Conservation (phyloP, 92 coral and sea anemone species). For the Porites lobata region DNA sequence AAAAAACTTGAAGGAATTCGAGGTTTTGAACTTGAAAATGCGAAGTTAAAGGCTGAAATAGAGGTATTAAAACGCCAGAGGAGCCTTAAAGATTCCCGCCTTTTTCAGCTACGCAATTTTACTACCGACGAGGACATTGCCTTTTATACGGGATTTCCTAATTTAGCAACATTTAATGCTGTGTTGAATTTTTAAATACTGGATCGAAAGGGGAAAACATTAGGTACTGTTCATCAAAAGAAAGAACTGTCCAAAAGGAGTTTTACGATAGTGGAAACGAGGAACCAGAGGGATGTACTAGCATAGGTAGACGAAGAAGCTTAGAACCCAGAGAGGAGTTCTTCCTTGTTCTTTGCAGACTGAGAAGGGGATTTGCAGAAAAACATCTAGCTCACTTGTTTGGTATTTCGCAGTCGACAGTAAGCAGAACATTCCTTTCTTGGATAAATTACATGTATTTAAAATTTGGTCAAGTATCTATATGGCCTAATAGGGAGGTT, state of each 20-base stretch:
- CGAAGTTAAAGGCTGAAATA: too few species aligned
- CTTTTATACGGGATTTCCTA: slow-evolving; percentile 44
- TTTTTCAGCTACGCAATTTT: too few species aligned
- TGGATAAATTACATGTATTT: slow-evolving; percentile 50
- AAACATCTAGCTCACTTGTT: slow-evolving; percentile 8
- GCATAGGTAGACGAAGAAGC: too few species aligned
- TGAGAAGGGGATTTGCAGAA: too few species aligned
- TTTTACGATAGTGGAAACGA: slow-evolving; percentile 21
- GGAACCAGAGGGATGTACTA: slow-evolving; percentile 20
- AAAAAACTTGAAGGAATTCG: not conserved
- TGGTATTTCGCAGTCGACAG: slow-evolving; percentile 51
- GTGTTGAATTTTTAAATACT: not conserved
- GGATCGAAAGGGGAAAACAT: slow-evolving; percentile 1
- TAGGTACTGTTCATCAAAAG: slow-evolving; percentile 5
- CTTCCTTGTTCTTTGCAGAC: too few species aligned
- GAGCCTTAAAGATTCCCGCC: too few species aligned
- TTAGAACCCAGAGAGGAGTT: too few species aligned
- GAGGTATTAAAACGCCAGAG: too few species aligned
- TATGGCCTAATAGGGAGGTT: slow-evolving; percentile 52
- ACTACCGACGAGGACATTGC: slow-evolving; percentile 49
- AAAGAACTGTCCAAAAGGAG: not conserved
- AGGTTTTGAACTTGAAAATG: not conserved
- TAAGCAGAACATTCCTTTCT: slow-evolving; percentile 39
- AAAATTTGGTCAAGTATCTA: slow-evolving; percentile 45
- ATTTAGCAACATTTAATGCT: too few species aligned